Base-by-base conservation (phyloP, 2,888 invertebrate species). In the Ennomos erosarius region DNA sequence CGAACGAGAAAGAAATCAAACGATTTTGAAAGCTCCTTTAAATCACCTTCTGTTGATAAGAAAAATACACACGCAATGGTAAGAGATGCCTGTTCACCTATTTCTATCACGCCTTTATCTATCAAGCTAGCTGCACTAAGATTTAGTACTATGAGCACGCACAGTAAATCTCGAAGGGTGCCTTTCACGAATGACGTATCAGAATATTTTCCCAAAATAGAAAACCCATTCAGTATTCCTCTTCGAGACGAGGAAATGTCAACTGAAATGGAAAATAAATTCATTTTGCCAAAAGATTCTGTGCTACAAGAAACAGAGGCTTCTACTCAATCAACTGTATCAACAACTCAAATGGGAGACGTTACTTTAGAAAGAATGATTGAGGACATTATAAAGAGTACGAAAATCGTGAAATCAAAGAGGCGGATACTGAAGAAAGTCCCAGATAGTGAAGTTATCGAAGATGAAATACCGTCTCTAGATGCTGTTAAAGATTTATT, bases 361-460 rank as follows among this genome's bases (percentile, higher is more conserved):
- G 73, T 88, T 0, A 93, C 93, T 10, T 79, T 95, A 44, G 94
- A 94, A 73, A 92, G 87, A 80, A 93, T 94, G 84, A 94, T 94
- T 43, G 94, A 94, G 73, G 94, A 94, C 59, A 93, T 94, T 54
- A 88, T 94, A 63, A 94, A 94, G 66, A 93, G 93, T 62, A 93
- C 93, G 1, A 90, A 91, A 71, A 90, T 91, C 52, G 84, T 90
- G 0, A 93, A 92, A 80, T 85, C 84, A 36, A 87, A 81, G 72
- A 73, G 85, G 75, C 81, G 85, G 60, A 84, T 88, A 59, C 55
- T 90, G n/a, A 84, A 85, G 9, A 81, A 83, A 52, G 65, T 74
- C 45, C 56, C 70, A 12, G 72, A 75, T 38, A 44, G 70, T 33
- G 70, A 75, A 56, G 61, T 68, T 12, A 64, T 79, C 3, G 81